Evolutionary conservation across 2,797 vertebrate species (phyloP).

Genomic region (Artibeus jamaicensis): DNA sequence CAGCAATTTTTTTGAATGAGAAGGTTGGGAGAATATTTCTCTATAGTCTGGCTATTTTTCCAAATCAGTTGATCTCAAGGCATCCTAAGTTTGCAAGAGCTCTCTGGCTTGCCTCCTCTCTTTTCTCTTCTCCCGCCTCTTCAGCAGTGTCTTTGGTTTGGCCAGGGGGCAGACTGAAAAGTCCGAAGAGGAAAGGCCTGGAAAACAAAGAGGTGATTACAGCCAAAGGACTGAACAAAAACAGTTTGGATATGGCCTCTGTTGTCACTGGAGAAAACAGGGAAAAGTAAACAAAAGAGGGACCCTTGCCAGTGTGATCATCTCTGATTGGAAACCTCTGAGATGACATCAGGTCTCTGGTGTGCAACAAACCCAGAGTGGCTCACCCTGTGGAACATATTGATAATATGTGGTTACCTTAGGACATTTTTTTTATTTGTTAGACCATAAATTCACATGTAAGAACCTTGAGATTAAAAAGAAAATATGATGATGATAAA

Average conservation of each 20-base stretch:
- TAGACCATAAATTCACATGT: constrained; percentile 90
- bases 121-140: background rate
- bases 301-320: constrained; percentile 27
- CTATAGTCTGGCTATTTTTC: background rate
- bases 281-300: constrained; percentile 38
- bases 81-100: background rate
- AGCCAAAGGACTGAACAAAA: constrained; percentile 58
- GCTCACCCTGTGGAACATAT: constrained; percentile 87
- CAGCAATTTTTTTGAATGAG: background rate
- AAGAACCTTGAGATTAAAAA: constrained; percentile 87
- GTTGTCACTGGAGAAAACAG: constrained; percentile 61
- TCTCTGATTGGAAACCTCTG: constrained; percentile 64
- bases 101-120: background rate
- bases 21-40: background rate
- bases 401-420: constrained; percentile 88
- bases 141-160: constrained; percentile 4
- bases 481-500: constrained; percentile 67
- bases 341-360: constrained; percentile 17
- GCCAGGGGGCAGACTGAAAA: background rate
- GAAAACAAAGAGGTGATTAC: background rate
- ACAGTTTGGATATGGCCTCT: constrained; percentile 42
- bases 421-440: constrained; percentile 89
- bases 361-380: background rate
- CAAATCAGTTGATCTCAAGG: background rate
- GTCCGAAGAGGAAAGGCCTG: constrained; percentile 15